Conservation (phyloP, 2,888 invertebrate species). For the Nymphalis polychloros region DNA sequence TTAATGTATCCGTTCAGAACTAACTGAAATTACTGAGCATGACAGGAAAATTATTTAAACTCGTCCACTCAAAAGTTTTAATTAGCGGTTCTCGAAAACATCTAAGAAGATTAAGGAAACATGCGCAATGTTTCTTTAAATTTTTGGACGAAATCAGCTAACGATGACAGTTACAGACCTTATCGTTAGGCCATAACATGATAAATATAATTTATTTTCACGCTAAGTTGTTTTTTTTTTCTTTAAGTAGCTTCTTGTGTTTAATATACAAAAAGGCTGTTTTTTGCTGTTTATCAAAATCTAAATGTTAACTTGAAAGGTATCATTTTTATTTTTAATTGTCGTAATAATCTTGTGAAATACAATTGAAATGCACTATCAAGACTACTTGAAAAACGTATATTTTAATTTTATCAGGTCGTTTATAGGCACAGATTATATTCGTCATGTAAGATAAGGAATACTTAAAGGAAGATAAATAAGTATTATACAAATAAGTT, state of each 20-base stretch:
- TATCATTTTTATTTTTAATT: no score
- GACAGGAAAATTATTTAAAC: slow-evolving; percentile 19
- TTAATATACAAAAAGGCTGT: no score
- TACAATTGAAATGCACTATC: no score
- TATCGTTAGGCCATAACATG: slow-evolving; percentile 13
- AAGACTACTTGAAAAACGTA: no score
- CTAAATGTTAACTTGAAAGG: no score
- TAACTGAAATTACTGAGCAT: slow-evolving; percentile 6
- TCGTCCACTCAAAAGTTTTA: slow-evolving; percentile 30
- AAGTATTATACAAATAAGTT: no score
- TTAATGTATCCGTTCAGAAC: slow-evolving; percentile 10
- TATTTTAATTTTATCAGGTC: no score
- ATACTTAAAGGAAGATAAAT: no score
- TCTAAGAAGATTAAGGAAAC: slow-evolving; percentile 24
- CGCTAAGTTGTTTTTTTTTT: neutral
- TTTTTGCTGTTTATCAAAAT: no score
- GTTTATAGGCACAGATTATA: no score
- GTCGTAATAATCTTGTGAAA: no score
- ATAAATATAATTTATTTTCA: slow-evolving; percentile 24
- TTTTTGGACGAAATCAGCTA: slow-evolving; percentile 13
- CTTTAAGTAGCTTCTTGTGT: neutral
- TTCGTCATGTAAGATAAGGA: no score
- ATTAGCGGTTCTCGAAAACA: slow-evolving; percentile 25
- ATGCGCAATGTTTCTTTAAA: slow-evolving; percentile 25
- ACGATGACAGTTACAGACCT: slow-evolving; percentile 19